These are phyloP conservation scores for Aleiodes testaceus DNA, from an alignment of 2,888 invertebrate species.

Conservation along the genomic window DNA sequence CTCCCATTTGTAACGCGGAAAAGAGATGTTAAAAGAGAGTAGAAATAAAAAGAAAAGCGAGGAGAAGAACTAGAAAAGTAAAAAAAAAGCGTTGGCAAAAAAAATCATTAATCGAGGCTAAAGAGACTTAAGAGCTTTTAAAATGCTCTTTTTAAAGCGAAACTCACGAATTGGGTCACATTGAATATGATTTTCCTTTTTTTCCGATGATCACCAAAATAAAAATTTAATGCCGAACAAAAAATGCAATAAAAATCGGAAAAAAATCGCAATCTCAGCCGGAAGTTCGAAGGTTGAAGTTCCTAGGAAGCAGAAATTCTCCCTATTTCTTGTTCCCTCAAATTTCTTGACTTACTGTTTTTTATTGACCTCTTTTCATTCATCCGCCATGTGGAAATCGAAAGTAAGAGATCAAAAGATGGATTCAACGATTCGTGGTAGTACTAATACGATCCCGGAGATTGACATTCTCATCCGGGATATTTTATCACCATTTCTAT, in stretches of 20 bases:
- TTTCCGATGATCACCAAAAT: no score
- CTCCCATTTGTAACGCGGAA: slow-evolving; percentile 24
- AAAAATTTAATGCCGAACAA: no score
- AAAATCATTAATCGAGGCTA: slow-evolving; percentile 38
- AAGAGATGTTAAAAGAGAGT: slow-evolving; percentile 24
- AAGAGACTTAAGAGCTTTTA: slow-evolving; percentile 34
- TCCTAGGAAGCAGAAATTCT: slow-evolving; percentile 49
- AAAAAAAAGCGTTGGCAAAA: slow-evolving; percentile 5
- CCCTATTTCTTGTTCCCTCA: slow-evolving; percentile 41
- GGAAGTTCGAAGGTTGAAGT: slow-evolving; percentile 49
- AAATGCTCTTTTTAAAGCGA: slow-evolving; percentile 22
- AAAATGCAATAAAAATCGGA: no score
- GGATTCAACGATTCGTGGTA: slow-evolving; percentile 14
- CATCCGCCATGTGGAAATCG: slow-evolving; percentile 46
- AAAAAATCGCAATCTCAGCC: slow-evolving; percentile 42
- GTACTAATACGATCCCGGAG: slow-evolving; percentile 46
- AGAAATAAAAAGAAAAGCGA: slow-evolving; percentile 29
- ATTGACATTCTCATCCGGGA: slow-evolving; percentile 47
- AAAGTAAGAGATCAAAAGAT: slow-evolving; percentile 44
- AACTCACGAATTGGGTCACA: slow-evolving; percentile 19
- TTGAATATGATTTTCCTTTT: no score
- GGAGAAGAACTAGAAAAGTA: slow-evolving; percentile 23
- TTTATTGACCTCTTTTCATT: neutral
- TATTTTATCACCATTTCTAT: slow-evolving; percentile 27
- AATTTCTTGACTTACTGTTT: slow-evolving; percentile 15